These are phyloP conservation scores for Neosilurus hyrtlii DNA, from an alignment of 2,797 vertebrate genomes.

Conservation along the genomic window DNA sequence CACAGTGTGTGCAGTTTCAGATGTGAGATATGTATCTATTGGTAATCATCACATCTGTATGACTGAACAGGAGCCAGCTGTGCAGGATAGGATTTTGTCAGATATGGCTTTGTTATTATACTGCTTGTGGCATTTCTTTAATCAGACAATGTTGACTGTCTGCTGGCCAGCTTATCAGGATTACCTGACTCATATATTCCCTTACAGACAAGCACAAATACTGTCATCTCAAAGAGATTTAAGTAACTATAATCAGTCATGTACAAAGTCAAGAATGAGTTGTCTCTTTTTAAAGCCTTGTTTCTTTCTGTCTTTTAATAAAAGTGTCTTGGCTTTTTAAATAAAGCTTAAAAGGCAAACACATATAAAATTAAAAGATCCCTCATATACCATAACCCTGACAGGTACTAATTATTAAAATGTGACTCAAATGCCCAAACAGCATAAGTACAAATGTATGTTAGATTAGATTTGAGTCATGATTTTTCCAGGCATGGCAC, in stretches of 20 bases:
- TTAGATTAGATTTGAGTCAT: conserved; percentile 37
- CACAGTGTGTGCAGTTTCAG: background rate
- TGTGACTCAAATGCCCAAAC: background rate
- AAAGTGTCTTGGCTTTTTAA: background rate
- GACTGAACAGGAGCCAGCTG: background rate
- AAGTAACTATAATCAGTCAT: background rate
- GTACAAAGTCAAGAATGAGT: background rate
- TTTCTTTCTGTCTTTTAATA: background rate
- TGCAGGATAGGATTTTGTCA: background rate
- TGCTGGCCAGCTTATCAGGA: background rate
- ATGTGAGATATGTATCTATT: background rate
- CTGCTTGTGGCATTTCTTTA: background rate
- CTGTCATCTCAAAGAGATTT: background rate
- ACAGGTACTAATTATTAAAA: conserved; percentile 6
- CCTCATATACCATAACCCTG: background rate
- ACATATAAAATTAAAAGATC: background rate
- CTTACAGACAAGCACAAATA: conserved; percentile 5
- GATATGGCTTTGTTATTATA: background rate
- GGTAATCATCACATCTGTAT: conserved; percentile 20
- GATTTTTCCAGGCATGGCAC: no score
- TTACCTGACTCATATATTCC: background rate
- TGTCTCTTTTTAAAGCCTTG: background rate
- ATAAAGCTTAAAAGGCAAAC: background rate
- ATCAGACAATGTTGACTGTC: background rate
- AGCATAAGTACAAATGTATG: conserved; percentile 16